A percentile compares a stretch with the other conserved stretches of the same genome.
Evolutionary conservation across 2,113 vertebrate genomes (phyloP).

Genomic region (Gnathonemus longibarbis): DNA sequence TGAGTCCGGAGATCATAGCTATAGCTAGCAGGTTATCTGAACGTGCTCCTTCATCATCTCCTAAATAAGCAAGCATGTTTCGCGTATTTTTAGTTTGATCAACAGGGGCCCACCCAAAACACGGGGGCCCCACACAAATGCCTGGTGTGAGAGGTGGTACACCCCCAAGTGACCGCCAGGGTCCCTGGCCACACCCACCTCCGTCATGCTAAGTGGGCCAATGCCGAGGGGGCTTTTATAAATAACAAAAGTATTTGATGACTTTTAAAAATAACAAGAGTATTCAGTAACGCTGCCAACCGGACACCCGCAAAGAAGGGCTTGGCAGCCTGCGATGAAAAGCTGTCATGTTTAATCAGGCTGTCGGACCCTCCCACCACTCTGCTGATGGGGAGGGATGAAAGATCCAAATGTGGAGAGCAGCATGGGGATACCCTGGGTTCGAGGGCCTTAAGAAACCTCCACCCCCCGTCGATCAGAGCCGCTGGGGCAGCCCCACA

Average conservation of each 20-base stretch:
- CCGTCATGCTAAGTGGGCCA: neutral
- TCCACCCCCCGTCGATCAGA: neutral
- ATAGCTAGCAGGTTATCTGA: neutral
- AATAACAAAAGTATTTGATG: neutral
- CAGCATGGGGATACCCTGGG: neutral
- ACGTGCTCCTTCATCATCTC: neutral
- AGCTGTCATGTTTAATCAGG: conserved; percentile 38
- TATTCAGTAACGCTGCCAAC: neutral
- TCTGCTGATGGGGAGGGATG: conserved; percentile 31
- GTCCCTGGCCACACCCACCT: neutral
- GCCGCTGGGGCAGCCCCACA: neutral
- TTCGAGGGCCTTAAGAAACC: neutral
- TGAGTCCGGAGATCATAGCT: neutral
- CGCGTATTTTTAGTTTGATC: neutral
- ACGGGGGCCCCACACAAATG: neutral
- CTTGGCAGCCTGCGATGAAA: conserved; percentile 21
- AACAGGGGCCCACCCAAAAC: neutral
- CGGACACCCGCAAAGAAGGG: conserved; percentile 12
- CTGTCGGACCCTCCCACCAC: conserved; percentile 24
- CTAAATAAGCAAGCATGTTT: neutral
- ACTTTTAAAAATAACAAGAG: neutral
- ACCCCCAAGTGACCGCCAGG: neutral
- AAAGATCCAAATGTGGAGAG: conserved; percentile 24
- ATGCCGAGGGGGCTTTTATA: neutral
- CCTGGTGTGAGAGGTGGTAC: neutral